Base-by-base conservation (phyloP, 2,797 vertebrate species). In the Pteronotus mesoamericanus region DNA sequence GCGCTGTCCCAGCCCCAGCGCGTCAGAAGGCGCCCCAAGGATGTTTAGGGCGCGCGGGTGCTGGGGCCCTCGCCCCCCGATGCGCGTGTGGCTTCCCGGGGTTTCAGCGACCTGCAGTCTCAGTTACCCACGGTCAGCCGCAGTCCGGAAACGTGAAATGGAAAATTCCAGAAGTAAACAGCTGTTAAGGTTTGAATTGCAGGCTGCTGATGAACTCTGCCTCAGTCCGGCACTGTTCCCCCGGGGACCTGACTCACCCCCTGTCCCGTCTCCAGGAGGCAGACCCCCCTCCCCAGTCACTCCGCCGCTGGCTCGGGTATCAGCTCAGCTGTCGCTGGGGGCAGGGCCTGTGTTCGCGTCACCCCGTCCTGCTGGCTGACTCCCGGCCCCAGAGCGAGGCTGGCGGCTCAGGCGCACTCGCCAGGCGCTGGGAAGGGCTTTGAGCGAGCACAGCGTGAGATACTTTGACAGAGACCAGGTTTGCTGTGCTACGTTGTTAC, bases 1-100 rank as follows among this genome's bases (percentile, higher is more conserved):
- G 12, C 4, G 0, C 46, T 16, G 6, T 34, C 9, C 4, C 6
- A 48, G n/a, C 5, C 26, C 42, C 1, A 4, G 3, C 16, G 19
- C 39, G 0, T 78, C 32, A 44, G 77, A n/a, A 77, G 48, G 44
- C 0, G 6, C 34, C 18, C 0, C 0, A 4, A 19, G 24, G 3
- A 1, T 11, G 1, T 39, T 53, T 32, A 5, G 29, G 24, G 2
- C 2, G 16, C 3, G 1, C 21, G 19, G 19, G 12, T 26, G 0
- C 9, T 39, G 42, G 66, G 34, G 2, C n/a, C 6, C 0, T 24
- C 68, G 0, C 9, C 71, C 7, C 10, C 46, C 8, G 9, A 16
- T 16, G 39, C 24, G 4, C 7, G 7, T 18, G 8, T 2, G 6
- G 71, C 71, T 9, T 44, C 26, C 74, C 14, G 14, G 0, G 34